These are phyloP conservation scores for Eilema griseolum DNA, from an alignment of 2,888 invertebrate species.

Conservation along the genomic window DNA sequence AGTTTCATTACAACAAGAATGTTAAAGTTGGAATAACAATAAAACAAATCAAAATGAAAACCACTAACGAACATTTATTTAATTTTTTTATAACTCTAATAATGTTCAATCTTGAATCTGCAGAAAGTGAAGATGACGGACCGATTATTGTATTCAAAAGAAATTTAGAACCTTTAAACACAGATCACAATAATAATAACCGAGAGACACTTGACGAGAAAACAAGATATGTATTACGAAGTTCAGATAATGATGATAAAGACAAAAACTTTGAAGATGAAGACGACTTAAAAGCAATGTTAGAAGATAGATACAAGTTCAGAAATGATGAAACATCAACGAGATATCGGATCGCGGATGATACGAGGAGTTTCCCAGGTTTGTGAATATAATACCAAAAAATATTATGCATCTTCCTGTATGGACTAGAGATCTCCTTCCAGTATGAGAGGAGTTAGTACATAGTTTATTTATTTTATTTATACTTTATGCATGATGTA, in stretches of 20 bases:
- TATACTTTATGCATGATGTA: too few relatives aligned
- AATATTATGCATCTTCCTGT: too few relatives aligned
- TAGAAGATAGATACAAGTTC: constrained; percentile 79
- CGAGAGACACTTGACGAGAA: not conserved
- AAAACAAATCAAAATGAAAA: constrained; percentile 46
- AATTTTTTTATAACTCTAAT: constrained; percentile 36
- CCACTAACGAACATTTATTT: constrained; percentile 31
- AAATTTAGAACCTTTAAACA: constrained; percentile 6
- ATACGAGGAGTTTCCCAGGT: constrained; percentile 62
- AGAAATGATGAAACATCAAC: constrained; percentile 72
- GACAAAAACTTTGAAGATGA: constrained; percentile 39
- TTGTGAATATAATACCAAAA: constrained; percentile 14
- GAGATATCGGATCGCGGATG: constrained; percentile 66
- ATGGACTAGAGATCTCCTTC: too few relatives aligned
- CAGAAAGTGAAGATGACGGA: not conserved
- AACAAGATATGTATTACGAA: constrained; percentile 12
- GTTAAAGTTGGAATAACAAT: constrained; percentile 40
- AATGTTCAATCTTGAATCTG: constrained; percentile 21
- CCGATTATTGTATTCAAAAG: constrained; percentile 12
- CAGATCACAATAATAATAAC: not conserved
- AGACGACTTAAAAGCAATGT: constrained; percentile 63
- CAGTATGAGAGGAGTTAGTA: too few relatives aligned
- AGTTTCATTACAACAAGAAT: constrained; percentile 42
- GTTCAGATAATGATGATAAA: constrained; percentile 16
- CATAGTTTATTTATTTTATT: too few relatives aligned